Percentiles rank a stretch among this genome's conserved stretches.
Evolutionary conservation across 1,140 invertebrate species (phyloP).

Genomic region (Musca domestica): DNA sequence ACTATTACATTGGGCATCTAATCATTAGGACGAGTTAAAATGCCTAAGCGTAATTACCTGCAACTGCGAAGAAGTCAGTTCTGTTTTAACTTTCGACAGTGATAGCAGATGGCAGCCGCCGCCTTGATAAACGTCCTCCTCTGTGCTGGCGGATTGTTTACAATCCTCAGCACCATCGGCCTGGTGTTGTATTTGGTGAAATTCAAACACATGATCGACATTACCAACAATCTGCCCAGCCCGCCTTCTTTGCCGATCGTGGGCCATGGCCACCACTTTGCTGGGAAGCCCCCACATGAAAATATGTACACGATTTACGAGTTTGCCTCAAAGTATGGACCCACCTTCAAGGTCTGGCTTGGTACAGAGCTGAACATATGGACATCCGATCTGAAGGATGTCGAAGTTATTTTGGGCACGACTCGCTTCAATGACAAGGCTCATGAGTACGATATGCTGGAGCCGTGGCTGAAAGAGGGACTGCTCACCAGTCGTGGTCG

Average conservation of each 20-base stretch:
- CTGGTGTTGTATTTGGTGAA: constrained; percentile 41
- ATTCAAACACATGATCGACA: constrained; percentile 39
- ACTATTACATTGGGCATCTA: too few species aligned
- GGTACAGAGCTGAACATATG: constrained; percentile 38
- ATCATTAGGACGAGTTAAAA: too few species aligned
- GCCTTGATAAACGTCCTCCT: too few species aligned
- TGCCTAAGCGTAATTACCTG: too few species aligned
- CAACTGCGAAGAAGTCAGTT: too few species aligned
- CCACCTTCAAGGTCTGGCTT: constrained; percentile 33
- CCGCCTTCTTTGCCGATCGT: constrained; percentile 38
- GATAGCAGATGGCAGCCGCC: too few species aligned
- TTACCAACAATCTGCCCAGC: constrained; percentile 39
- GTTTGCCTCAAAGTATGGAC: constrained; percentile 11
- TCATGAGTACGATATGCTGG: constrained; percentile 59
- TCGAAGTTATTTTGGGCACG: constrained; percentile 35
- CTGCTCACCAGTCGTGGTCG: constrained; percentile 62
- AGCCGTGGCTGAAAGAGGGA: constrained; percentile 72
- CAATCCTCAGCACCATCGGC: constrained; percentile 9
- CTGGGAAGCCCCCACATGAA: constrained; percentile 36
- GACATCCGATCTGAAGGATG: constrained; percentile 35
- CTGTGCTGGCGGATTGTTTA: too few species aligned
- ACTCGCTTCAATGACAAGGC: constrained; percentile 37
- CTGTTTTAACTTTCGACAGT: too few species aligned
- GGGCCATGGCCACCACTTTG: constrained; percentile 45
- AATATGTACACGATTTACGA: not conserved